These are phyloP conservation scores for Beris morrisii DNA, from an alignment of 2,888 invertebrate genomes.

Conservation along the genomic window DNA sequence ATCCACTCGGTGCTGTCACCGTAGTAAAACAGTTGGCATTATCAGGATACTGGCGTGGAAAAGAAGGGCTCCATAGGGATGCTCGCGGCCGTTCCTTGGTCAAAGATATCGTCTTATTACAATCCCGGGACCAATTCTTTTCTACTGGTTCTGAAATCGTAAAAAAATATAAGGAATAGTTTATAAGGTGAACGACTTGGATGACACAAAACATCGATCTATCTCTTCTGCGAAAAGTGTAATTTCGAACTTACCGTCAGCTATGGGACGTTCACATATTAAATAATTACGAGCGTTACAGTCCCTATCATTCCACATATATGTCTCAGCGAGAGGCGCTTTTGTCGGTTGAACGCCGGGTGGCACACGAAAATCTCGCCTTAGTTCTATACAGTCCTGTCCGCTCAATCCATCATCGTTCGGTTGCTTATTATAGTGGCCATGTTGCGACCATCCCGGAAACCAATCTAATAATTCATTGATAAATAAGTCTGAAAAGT, in stretches of 20 bases:
- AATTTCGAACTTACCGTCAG: constrained; percentile 61
- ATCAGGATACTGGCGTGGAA: constrained; percentile 76
- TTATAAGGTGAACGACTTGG: background rate
- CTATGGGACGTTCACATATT: constrained; percentile 72
- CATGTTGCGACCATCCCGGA: constrained; percentile 74
- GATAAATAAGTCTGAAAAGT: background rate
- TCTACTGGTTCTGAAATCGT: constrained; percentile 54
- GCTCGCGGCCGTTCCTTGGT: constrained; percentile 67
- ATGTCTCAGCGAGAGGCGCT: constrained; percentile 60
- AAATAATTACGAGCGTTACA: constrained; percentile 74
- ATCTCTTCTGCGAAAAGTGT: background rate
- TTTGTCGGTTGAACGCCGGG: constrained; percentile 50
- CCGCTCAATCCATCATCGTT: constrained; percentile 80
- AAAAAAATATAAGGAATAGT: constrained; percentile 29
- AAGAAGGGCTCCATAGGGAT: constrained; percentile 77
- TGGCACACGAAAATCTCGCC: constrained; percentile 67
- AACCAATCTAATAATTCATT: constrained; percentile 70
- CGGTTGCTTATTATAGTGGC: constrained; percentile 69
- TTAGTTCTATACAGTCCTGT: constrained; percentile 79
- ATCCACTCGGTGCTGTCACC: constrained; percentile 68
- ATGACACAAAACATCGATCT: background rate
- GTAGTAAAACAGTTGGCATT: constrained; percentile 74
- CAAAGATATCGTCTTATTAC: constrained; percentile 70
- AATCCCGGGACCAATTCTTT: constrained; percentile 59
- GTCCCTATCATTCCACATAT: constrained; percentile 82